Evolutionary conservation across 2,888 invertebrate genomes (phyloP).

Genomic region (Tubiluchus corallicola): DNA sequence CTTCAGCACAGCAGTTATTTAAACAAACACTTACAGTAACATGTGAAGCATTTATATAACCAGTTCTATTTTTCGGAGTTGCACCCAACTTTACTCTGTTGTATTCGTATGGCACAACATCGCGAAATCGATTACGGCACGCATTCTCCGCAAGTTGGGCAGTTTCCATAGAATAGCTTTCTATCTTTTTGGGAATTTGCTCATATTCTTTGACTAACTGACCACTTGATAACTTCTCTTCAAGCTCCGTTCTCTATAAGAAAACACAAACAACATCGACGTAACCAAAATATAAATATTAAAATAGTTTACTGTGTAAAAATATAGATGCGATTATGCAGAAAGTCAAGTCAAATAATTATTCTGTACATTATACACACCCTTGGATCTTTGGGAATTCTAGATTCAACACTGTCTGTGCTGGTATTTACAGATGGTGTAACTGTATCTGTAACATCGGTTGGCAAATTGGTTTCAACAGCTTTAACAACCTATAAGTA

Average conservation of each 20-base stretch:
- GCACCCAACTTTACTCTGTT: slow-evolving; percentile 66
- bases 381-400: slow-evolving; percentile 28
- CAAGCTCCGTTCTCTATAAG: slow-evolving; percentile 30
- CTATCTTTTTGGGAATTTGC: slow-evolving; percentile 53
- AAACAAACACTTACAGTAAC: slow-evolving; percentile 44
- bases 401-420: too few relatives aligned
- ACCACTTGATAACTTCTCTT: slow-evolving; percentile 47
- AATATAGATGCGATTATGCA: background rate
- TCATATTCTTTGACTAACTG: slow-evolving; percentile 55
- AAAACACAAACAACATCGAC: slow-evolving; percentile 25
- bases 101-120: slow-evolving; percentile 74
- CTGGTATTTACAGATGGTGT: too few relatives aligned
- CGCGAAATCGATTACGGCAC: slow-evolving; percentile 39
- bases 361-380: slow-evolving; percentile 19
- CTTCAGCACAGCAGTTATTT: too few relatives aligned
- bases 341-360: too few relatives aligned
- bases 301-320: background rate
- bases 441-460: too few relatives aligned
- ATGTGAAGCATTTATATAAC: slow-evolving; percentile 82
- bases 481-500: too few relatives aligned
- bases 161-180: slow-evolving; percentile 46
- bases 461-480: too few relatives aligned
- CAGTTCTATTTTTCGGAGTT: slow-evolving; percentile 57
- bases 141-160: slow-evolving; percentile 50
- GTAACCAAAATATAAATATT: slow-evolving; percentile 13